A percentile compares a stretch with the other conserved stretches of the same genome.
These are phyloP conservation scores for Stichopus horrens DNA, from an alignment of 53 echinoderm and acorn worm species.

Conservation along the genomic window DNA sequence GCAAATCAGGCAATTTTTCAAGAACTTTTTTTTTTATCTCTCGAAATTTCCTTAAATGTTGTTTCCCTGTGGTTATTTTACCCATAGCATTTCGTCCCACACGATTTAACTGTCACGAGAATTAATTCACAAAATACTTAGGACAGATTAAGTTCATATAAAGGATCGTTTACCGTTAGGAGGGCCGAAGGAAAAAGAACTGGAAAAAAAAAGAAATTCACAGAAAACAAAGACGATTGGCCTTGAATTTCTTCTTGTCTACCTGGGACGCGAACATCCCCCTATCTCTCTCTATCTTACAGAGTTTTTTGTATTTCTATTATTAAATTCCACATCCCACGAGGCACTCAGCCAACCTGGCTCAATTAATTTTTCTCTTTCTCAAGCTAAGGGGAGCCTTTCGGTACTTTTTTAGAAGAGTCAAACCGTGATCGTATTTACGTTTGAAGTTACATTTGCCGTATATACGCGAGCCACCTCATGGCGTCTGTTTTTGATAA, in stretches of 20 bases:
- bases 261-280: slow-evolving; percentile 22
- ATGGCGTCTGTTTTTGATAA: too few relatives aligned
- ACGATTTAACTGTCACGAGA: neutral
- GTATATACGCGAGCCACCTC: too few relatives aligned
- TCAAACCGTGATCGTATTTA: too few relatives aligned
- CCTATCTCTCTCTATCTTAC: neutral
- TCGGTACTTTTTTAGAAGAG: neutral
- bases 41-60: too few relatives aligned
- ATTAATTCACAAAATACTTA: neutral
- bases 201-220: neutral
- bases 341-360: slow-evolving; percentile 25
- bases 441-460: too few relatives aligned
- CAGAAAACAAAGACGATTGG: neutral
- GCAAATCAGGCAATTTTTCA: too few relatives aligned
- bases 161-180: neutral
- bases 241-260: slow-evolving; percentile 4
- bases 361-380: slow-evolving; percentile 19
- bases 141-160: neutral
- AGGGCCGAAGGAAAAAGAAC: neutral
- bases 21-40: too few relatives aligned
- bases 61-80: too few relatives aligned
- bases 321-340: slow-evolving; percentile 31
- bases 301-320: slow-evolving; percentile 6
- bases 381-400: neutral
- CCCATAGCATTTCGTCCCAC: neutral